phyloP scores from a whole-genome alignment of 2,888 invertebrate species.

The Bhutanitis thaidina region DNA sequence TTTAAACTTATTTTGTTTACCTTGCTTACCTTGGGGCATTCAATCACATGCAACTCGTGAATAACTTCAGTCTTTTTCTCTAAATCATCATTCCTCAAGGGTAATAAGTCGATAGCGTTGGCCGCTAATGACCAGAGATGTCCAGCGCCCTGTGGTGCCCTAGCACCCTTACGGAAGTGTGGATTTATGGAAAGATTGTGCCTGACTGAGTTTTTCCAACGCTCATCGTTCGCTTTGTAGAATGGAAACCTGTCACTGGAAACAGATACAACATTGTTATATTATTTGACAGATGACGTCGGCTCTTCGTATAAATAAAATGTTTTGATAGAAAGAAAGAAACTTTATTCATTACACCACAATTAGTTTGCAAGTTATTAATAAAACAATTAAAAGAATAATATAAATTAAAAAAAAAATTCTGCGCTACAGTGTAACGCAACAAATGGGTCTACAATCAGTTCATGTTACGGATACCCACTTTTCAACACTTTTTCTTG shows the following conservation, averaged over 20 bases:
- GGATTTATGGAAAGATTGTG: constrained; percentile 96
- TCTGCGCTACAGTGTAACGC: too few relatives aligned
- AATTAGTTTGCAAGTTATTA: too few relatives aligned
- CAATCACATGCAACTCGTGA: constrained; percentile 46
- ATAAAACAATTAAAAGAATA: too few relatives aligned
- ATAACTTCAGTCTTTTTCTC: constrained; percentile 36
- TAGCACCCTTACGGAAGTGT: constrained; percentile 91
- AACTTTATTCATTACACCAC: too few relatives aligned
- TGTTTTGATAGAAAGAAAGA: too few relatives aligned
- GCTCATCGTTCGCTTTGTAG: constrained; percentile 93
- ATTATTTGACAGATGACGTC: too few relatives aligned
- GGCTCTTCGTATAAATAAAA: too few relatives aligned
- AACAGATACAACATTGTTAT: not conserved
- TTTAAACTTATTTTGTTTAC: too few relatives aligned
- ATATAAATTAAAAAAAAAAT: too few relatives aligned
- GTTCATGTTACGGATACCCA: too few relatives aligned
- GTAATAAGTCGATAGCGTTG: constrained; percentile 68
- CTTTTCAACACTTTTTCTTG: too few relatives aligned
- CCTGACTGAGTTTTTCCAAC: constrained; percentile 95
- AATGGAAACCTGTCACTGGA: constrained; percentile 91
- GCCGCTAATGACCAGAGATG: constrained; percentile 93
- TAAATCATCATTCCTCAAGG: constrained; percentile 42
- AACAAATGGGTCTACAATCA: too few relatives aligned
- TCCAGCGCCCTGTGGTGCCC: constrained; percentile 92
- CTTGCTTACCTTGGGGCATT: constrained; percentile 58